Evolutionary conservation across 2,113 vertebrate genomes (phyloP).

Genomic region (Myxocyprinus asiaticus): DNA sequence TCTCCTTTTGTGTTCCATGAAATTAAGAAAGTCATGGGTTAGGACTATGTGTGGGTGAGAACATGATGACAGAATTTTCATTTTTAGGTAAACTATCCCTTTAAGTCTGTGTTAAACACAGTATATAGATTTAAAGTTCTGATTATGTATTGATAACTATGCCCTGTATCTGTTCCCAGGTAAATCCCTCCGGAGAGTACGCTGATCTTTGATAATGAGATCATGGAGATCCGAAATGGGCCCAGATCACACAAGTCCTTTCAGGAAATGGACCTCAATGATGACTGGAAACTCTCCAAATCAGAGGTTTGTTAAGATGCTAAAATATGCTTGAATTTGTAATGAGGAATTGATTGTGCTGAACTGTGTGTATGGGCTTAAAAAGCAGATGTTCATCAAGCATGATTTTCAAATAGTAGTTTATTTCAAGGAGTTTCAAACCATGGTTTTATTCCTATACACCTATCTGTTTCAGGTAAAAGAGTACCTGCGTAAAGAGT

Average conservation of each 20-base stretch:
- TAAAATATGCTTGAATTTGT: background rate
- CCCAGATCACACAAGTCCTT: conserved; percentile 96
- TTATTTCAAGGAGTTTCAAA: too few relatives aligned
- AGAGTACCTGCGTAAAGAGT: conserved; percentile 91
- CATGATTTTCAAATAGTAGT: too few relatives aligned
- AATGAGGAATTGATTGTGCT: too few relatives aligned
- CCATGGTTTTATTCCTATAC: too few relatives aligned
- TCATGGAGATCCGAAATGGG: conserved; percentile 94
- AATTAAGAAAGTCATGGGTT: too few relatives aligned
- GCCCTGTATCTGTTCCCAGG: conserved; percentile 68
- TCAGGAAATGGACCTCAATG: conserved; percentile 97
- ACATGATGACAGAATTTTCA: too few relatives aligned
- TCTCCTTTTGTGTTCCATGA: too few relatives aligned
- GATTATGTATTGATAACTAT: background rate
- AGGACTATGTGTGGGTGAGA: too few relatives aligned
- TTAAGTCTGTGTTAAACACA: too few relatives aligned
- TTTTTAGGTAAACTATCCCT: too few relatives aligned
- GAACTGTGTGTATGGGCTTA: background rate
- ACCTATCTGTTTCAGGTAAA: conserved; percentile 79
- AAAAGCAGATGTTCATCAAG: background rate
- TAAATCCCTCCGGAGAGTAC: conserved; percentile 94
- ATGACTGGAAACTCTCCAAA: conserved; percentile 96
- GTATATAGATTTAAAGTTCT: too few relatives aligned
- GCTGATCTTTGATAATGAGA: conserved; percentile 88
- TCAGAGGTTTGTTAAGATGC: conserved; percentile 77